Base-by-base conservation (phyloP, 2,888 invertebrate species). In the Eristalis tenax region DNA sequence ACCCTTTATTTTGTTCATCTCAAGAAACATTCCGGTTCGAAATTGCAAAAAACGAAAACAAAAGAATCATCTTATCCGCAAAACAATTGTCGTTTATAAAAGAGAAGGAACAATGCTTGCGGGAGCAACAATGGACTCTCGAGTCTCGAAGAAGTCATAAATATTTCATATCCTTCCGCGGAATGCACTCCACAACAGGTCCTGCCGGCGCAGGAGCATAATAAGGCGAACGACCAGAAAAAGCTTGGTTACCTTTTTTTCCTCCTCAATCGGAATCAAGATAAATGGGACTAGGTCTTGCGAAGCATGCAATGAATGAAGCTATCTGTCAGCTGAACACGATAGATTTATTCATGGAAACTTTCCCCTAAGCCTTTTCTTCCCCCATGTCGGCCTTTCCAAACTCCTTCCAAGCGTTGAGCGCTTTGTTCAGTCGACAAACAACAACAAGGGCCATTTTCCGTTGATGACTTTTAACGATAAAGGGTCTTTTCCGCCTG, bases 401-500 rank as follows among this genome's bases (percentile, higher is more conserved):
- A 4, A 28, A 28, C 28, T 28, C 15, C 40, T 13, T 40, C 40
- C 40, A 35, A 11, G 10, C 35, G 2, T 10, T 11, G 15, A 15
- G 4, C 40, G 13, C 4, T 43, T 1, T 43, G 43, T 65, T 38
- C 66, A 11, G 4, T 28, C 68, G 50, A 28, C 50, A 50, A 57
- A 69, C 57, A 57, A 57, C 69, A 69, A 56, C 15, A 15, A 4
- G 35, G 23, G 65, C 23, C 61, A 50, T 63, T 69, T 50, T 35
- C 68, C 28, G 26, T 56, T 63, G 63, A 77, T 63, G 40, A 22
- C 23, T 43, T 77, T 50, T 63, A 43, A 77, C 56, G 63, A 18
- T 69, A 15, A 40, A 13, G 35, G 40, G 15, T 15, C 40, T 4
- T 15, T 40, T 38, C 69, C 56, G 18, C 32, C 35, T 26, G 69